Conservation (phyloP, 2,797 vertebrate genomes). For the Lophotriccus pileatus region DNA sequence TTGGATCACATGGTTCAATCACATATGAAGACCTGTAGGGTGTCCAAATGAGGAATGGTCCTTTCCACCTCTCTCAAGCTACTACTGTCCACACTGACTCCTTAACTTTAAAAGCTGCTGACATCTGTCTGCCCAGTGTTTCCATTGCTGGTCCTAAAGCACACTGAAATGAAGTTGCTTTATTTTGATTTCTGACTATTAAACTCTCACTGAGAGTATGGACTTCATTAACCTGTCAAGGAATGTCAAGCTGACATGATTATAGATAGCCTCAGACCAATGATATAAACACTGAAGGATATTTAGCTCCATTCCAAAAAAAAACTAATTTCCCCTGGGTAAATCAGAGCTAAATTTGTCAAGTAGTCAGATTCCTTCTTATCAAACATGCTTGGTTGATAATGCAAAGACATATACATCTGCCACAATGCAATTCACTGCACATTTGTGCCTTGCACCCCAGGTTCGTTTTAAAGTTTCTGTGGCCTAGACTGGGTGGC, state of each 20-base stretch:
- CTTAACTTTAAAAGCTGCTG: background rate
- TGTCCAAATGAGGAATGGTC: background rate
- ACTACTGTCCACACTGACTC: background rate
- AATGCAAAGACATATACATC: background rate
- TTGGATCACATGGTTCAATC: background rate
- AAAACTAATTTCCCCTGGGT: background rate
- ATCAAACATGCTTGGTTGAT: too few relatives aligned
- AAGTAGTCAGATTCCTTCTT: background rate
- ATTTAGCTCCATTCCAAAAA: background rate
- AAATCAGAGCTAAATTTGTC: background rate
- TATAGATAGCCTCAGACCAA: background rate
- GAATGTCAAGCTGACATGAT: background rate
- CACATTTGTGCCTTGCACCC: background rate
- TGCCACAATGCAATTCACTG: background rate
- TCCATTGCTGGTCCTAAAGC: background rate
- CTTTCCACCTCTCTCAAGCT: background rate
- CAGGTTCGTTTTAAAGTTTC: background rate
- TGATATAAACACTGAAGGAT: background rate
- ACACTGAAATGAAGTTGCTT: background rate
- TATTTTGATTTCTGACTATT: background rate
- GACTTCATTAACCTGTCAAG: background rate
- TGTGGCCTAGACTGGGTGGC: background rate
- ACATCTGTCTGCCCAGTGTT: background rate
- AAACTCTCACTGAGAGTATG: background rate
- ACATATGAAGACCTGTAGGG: background rate